Evolutionary conservation across 1,140 invertebrate species (phyloP).

Genomic region (Drosophila subobscura): DNA sequence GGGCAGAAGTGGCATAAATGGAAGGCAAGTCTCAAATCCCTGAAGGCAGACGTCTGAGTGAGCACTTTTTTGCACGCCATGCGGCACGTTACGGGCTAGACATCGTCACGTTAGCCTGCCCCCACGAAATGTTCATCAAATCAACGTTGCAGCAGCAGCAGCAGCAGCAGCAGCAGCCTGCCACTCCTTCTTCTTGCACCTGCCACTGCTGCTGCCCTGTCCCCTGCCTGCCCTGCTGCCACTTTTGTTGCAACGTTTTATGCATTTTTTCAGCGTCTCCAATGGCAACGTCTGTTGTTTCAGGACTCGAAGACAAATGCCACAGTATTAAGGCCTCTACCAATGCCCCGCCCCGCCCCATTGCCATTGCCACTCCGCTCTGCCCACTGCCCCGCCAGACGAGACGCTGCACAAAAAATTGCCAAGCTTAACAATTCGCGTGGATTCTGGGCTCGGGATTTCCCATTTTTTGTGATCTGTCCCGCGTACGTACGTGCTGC

Average conservation of each 20-base stretch:
- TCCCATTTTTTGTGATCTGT: constrained; percentile 47
- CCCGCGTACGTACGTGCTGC: constrained; percentile 51
- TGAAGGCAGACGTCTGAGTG: constrained; percentile 75
- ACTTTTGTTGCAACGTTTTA: constrained; percentile 81
- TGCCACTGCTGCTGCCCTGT: constrained; percentile 17
- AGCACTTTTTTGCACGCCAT: constrained; percentile 49
- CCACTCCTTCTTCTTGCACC: constrained; percentile 11
- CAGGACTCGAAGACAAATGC: constrained; percentile 76
- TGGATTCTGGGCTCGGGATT: constrained; percentile 32
- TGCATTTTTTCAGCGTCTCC: constrained; percentile 79
- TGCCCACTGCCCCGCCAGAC: constrained; percentile 53
- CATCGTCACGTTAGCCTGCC: constrained; percentile 70
- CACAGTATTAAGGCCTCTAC: constrained; percentile 73
- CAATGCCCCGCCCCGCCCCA: constrained; percentile 22
- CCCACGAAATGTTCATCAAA: constrained; percentile 75
- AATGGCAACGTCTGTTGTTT: constrained; percentile 74
- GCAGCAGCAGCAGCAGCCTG: constrained; percentile 27
- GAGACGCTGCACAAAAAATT: constrained; percentile 68
- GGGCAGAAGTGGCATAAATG: too few relatives aligned
- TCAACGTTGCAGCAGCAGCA: constrained; percentile 72
- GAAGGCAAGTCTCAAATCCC: constrained; percentile 50
- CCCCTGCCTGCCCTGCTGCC: constrained; percentile 5
- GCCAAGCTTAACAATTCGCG: constrained; percentile 80
- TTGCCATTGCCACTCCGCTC: background rate
- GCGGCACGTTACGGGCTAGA: constrained; percentile 70